Evolutionary conservation across 1,140 invertebrate genomes (phyloP).

Genomic region (Drosophila nigrodunni): DNA sequence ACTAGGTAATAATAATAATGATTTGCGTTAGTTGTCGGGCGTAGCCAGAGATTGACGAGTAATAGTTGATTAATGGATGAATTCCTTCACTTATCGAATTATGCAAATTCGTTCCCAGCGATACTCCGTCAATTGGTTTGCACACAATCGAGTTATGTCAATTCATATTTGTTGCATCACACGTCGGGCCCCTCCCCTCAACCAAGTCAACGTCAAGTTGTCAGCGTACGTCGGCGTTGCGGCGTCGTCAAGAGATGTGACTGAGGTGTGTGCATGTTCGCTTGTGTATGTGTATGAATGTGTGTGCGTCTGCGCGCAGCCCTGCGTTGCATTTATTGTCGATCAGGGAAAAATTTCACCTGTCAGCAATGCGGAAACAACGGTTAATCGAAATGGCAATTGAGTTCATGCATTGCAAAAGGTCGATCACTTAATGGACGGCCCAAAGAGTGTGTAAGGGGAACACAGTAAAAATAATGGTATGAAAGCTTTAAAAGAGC

Average conservation of each 20-base stretch:
- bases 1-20: neutral
- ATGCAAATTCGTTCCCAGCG: slow-evolving; percentile 34
- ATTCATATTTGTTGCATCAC: slow-evolving; percentile 50
- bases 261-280: neutral
- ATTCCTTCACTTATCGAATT: slow-evolving; percentile 6
- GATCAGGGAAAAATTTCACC: slow-evolving; percentile 38
- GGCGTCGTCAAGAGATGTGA: neutral
- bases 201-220: slow-evolving; percentile 17
- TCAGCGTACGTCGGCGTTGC: neutral
- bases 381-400: slow-evolving; percentile 31
- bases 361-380: slow-evolving; percentile 48
- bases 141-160: slow-evolving; percentile 49
- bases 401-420: slow-evolving; percentile 36
- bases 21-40: neutral
- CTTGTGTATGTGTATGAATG: neutral
- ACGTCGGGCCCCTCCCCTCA: slow-evolving; percentile 10
- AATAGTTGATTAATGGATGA: slow-evolving; percentile 16
- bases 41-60: neutral
- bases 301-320: slow-evolving; percentile 40
- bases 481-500: slow-evolving; percentile 6
- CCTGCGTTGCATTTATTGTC: slow-evolving; percentile 38
- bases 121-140: slow-evolving; percentile 49
- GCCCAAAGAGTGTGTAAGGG: neutral
- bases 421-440: slow-evolving; percentile 19
- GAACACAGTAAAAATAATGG: neutral